Evolutionary conservation across 2,797 vertebrate genomes (phyloP).

Genomic region (Numenius phaeopus): DNA sequence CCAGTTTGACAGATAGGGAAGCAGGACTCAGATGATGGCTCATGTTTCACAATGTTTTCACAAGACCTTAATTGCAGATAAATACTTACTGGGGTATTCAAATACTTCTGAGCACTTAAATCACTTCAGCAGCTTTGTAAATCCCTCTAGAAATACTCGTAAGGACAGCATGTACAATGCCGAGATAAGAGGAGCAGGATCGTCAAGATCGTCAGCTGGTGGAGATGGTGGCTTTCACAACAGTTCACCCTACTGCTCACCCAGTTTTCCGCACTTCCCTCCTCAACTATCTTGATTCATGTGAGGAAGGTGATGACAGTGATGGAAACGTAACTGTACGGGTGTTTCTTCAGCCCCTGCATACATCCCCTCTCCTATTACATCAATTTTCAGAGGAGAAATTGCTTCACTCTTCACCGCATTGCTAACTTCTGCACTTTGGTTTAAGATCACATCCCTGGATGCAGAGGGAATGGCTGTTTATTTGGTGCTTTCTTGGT

Average conservation of each 20-base stretch:
- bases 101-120: background rate
- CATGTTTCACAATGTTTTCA: background rate
- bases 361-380: background rate
- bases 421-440: fast-evolving
- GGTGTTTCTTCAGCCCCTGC: background rate
- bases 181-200: background rate
- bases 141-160: background rate
- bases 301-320: fast-evolving
- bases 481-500: background rate
- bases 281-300: fast-evolving
- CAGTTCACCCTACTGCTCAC: background rate
- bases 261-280: background rate
- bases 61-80: background rate
- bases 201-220: background rate
- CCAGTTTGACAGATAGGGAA: background rate
- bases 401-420: background rate
- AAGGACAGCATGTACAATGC: fast-evolving
- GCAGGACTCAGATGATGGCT: background rate
- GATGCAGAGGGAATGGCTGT: background rate
- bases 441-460: background rate
- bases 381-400: background rate
- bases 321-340: fast-evolving
- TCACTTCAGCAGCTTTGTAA: background rate
- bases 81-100: background rate
- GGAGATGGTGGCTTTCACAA: background rate